Conservation (phyloP, 1,140 invertebrate species). For the Diploscapter pachys region DNA sequence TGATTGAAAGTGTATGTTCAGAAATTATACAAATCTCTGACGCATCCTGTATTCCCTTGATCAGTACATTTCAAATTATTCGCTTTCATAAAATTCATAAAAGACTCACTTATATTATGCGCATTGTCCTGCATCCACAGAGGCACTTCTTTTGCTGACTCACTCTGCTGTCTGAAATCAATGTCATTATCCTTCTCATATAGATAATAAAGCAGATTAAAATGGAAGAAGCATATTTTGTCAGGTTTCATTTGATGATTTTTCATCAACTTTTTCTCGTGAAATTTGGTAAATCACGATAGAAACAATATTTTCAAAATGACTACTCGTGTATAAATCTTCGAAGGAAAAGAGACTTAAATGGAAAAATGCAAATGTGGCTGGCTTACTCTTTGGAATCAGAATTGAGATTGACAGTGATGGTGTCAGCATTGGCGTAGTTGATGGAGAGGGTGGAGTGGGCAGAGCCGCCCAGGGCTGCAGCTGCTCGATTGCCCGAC, state of each 20-base stretch:
- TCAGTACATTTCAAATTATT: not conserved
- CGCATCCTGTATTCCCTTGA: not conserved
- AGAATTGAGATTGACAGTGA: constrained; percentile 33
- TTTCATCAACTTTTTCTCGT: too few relatives aligned
- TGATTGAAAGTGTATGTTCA: not conserved
- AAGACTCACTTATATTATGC: not conserved
- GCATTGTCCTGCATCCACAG: constrained; percentile 22
- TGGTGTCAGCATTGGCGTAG: constrained; percentile 27
- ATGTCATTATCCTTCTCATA: not conserved
- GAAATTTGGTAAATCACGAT: too few relatives aligned
- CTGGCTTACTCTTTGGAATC: constrained; percentile 3
- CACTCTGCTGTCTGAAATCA: constrained; percentile 4
- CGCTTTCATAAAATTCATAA: not conserved
- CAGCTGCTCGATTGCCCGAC: not conserved
- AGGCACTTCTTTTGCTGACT: constrained; percentile 12
- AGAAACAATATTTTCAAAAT: too few relatives aligned
- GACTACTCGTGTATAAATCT: not conserved
- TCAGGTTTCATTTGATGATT: too few relatives aligned
- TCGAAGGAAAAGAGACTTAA: not conserved
- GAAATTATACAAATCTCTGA: not conserved
- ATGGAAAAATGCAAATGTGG: too few relatives aligned
- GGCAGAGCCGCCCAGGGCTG: constrained; percentile 17
- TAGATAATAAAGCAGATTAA: not conserved
- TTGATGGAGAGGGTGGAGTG: constrained; percentile 13
- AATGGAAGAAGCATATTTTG: not conserved